Percentiles rank a stretch among this genome's conserved stretches.
Evolutionary conservation across 2,888 invertebrate species (phyloP).

Genomic region (Megaustenia siamemsis): DNA sequence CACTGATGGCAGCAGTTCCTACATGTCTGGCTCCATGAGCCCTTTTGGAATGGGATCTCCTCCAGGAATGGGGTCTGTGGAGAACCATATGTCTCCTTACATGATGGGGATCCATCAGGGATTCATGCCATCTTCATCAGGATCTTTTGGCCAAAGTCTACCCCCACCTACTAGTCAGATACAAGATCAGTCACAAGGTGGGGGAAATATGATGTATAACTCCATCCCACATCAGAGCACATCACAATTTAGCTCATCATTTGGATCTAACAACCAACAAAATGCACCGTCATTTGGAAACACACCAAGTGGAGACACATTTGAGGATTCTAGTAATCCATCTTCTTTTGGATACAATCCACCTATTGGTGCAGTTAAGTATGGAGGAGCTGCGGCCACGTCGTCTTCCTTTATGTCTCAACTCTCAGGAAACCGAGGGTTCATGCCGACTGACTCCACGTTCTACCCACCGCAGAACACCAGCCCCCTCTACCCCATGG

Average conservation of each 20-base stretch:
- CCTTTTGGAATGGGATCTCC: slow-evolving; percentile 19
- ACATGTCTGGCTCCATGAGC: slow-evolving; percentile 1
- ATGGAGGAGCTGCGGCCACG: slow-evolving; percentile 23
- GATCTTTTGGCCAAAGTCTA: slow-evolving; percentile 39
- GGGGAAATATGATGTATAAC: slow-evolving; percentile 30
- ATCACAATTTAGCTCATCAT: slow-evolving; percentile 27
- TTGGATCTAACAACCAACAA: slow-evolving; percentile 25
- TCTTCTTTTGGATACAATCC: slow-evolving; percentile 39
- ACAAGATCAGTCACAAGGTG: slow-evolving; percentile 16
- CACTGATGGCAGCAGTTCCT: slow-evolving; percentile 24
- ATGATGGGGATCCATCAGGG: slow-evolving; percentile 35
- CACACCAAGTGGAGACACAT: neutral
- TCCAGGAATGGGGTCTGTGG: neutral
- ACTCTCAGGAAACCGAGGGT: neutral
- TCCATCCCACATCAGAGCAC: neutral
- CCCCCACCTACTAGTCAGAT: slow-evolving; percentile 26
- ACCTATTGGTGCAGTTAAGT: neutral
- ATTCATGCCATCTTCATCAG: slow-evolving; percentile 44
- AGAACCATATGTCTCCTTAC: slow-evolving; percentile 35
- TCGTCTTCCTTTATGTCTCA: slow-evolving; percentile 48
- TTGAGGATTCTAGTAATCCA: slow-evolving; percentile 8
- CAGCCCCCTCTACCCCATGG: slow-evolving; percentile 7
- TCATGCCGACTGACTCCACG: neutral
- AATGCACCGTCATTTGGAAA: slow-evolving; percentile 28
- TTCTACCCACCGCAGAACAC: slow-evolving; percentile 19